These are phyloP conservation scores for Parnassius glacialis DNA, from an alignment of 2,888 invertebrate species.

Conservation along the genomic window DNA sequence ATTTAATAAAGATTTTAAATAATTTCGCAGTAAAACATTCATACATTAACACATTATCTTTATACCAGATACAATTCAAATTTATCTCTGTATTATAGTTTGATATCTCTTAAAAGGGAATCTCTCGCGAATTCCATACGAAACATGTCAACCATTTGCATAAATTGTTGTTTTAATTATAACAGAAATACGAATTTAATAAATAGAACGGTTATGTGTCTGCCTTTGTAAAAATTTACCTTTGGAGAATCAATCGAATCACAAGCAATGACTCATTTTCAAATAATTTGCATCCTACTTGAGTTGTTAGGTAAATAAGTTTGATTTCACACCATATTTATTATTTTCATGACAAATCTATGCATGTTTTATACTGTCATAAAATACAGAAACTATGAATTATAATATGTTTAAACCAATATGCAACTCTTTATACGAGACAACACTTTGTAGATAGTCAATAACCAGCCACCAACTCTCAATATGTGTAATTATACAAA, in stretches of 20 bases:
- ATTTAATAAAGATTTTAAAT: too few relatives aligned
- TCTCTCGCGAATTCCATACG: too few relatives aligned
- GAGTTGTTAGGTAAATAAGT: slow-evolving; percentile 10
- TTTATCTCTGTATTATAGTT: too few relatives aligned
- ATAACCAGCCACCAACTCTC: slow-evolving; percentile 46
- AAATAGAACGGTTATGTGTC: too few relatives aligned
- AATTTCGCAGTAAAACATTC: too few relatives aligned
- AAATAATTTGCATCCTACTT: slow-evolving; percentile 9
- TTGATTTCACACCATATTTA: slow-evolving; percentile 14
- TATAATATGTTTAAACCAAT: background rate
- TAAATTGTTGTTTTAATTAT: too few relatives aligned
- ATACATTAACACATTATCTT: too few relatives aligned
- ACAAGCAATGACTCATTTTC: slow-evolving; percentile 8
- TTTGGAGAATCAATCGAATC: background rate
- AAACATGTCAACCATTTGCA: too few relatives aligned
- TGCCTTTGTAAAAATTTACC: too few relatives aligned
- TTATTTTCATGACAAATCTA: slow-evolving; percentile 10
- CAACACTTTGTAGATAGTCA: slow-evolving; percentile 41
- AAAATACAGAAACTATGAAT: slow-evolving; percentile 8
- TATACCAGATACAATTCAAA: too few relatives aligned
- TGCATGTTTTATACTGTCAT: slow-evolving; percentile 8
- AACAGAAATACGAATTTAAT: too few relatives aligned
- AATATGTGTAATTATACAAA: slow-evolving; percentile 62
- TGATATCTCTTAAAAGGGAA: too few relatives aligned
- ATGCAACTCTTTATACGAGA: slow-evolving; percentile 12